Percentiles rank a stretch among this genome's conserved stretches.
Evolutionary conservation across 2,113 vertebrate genomes (phyloP).

Genomic region (Ictidomys tridecemlineatus): DNA sequence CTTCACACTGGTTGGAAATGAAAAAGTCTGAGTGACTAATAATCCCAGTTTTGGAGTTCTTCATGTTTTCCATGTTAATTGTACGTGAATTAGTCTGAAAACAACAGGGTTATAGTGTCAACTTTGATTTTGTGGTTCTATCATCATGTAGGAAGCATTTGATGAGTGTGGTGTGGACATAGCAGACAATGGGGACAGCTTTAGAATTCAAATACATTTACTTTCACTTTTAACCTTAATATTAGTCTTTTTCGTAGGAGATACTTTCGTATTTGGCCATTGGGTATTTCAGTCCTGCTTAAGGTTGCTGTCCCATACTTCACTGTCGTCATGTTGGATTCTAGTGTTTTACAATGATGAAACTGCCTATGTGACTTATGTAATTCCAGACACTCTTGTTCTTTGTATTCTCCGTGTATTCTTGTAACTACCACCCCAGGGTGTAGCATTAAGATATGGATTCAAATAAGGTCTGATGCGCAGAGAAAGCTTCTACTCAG

Average conservation of each 20-base stretch:
- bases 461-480: conserved; percentile 57
- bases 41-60: background rate
- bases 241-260: background rate
- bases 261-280: background rate
- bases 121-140: background rate
- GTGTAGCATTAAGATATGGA: conserved; percentile 41
- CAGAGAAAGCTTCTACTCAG: conserved; percentile 58
- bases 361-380: background rate
- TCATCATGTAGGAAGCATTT: background rate
- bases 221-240: background rate
- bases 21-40: background rate
- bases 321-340: background rate
- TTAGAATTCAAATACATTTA: background rate
- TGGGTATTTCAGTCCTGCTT: background rate
- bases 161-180: background rate
- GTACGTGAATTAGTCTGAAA: background rate
- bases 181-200: background rate
- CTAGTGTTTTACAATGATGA: background rate
- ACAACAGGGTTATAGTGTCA: background rate
- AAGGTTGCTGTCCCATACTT: background rate
- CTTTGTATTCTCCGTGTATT: background rate
- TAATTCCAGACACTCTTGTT: background rate
- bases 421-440: background rate
- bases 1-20: background rate
- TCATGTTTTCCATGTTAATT: background rate